phyloP scores from a whole-genome alignment of 2,888 invertebrate genomes.

The Chrysolina oricalcia region DNA sequence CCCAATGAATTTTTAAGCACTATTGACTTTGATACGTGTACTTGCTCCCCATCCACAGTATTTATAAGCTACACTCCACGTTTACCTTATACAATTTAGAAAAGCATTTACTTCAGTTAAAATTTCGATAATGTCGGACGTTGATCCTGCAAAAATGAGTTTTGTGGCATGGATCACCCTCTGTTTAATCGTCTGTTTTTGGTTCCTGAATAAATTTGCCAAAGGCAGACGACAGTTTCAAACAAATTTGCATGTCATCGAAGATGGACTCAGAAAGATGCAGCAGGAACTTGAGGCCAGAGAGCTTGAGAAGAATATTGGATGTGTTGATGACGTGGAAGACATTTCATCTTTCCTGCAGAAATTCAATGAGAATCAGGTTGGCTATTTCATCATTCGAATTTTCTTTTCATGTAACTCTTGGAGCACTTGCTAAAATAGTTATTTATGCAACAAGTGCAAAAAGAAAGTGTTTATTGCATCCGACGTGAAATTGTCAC shows the following conservation, averaged over 20 bases:
- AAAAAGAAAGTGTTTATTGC: too few species aligned
- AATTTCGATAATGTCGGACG: conserved; percentile 10
- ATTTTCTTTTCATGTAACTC: too few species aligned
- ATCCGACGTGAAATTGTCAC: too few species aligned
- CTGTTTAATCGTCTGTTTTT: conserved; percentile 63
- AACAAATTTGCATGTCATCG: conserved; percentile 66
- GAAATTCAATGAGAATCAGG: conserved; percentile 39
- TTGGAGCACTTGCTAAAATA: not conserved
- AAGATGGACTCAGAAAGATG: conserved; percentile 67
- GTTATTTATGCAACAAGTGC: too few species aligned
- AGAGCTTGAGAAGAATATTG: conserved; percentile 59
- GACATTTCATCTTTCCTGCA: conserved; percentile 53
- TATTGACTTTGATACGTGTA: conserved; percentile 31
- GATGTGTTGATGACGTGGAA: conserved; percentile 57
- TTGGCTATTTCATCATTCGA: not conserved
- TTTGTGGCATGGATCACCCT: conserved; percentile 63
- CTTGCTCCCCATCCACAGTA: not conserved
- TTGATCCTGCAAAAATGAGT: conserved; percentile 54
- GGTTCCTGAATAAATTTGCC: conserved; percentile 64
- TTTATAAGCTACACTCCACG: not conserved
- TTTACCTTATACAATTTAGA: not conserved
- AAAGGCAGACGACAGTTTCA: conserved; percentile 64
- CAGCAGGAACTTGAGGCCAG: conserved; percentile 64
- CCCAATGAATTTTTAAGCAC: conserved; percentile 29
- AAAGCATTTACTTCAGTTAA: not conserved